Percentiles rank a stretch among this genome's conserved stretches.
phyloP scores from a whole-genome alignment of 2,113 vertebrate species.

The Myrmecobius fasciatus region DNA sequence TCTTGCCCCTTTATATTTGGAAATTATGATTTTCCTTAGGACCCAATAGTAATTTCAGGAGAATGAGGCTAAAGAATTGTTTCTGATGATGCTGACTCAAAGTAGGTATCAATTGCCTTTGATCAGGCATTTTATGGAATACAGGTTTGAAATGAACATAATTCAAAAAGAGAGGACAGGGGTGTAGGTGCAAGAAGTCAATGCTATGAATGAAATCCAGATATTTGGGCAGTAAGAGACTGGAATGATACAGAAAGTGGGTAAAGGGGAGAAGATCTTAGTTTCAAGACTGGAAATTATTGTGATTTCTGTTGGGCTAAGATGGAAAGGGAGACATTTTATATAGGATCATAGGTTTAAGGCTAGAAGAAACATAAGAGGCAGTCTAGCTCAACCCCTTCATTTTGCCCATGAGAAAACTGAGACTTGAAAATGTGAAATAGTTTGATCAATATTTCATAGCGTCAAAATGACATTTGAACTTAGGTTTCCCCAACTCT shows the following conservation, averaged over 20 bases:
- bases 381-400: too few relatives aligned
- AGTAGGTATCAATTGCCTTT: neutral
- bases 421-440: neutral
- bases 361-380: neutral
- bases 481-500: neutral
- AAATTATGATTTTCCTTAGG: neutral
- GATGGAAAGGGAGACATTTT: neutral
- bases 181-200: neutral
- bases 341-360: neutral
- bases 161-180: neutral
- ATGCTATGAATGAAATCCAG: neutral
- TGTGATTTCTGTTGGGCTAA: neutral
- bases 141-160: neutral
- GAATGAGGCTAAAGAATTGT: neutral
- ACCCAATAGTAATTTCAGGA: neutral
- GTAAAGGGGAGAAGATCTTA: neutral
- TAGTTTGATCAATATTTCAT: neutral
- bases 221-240: neutral
- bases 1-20: neutral
- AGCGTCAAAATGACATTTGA: neutral
- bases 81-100: neutral
- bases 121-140: neutral
- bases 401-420: neutral
- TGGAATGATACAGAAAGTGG: neutral
- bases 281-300: neutral